Evolutionary conservation across 2,888 invertebrate genomes (phyloP).

Genomic region (Invenusta paracnida): DNA sequence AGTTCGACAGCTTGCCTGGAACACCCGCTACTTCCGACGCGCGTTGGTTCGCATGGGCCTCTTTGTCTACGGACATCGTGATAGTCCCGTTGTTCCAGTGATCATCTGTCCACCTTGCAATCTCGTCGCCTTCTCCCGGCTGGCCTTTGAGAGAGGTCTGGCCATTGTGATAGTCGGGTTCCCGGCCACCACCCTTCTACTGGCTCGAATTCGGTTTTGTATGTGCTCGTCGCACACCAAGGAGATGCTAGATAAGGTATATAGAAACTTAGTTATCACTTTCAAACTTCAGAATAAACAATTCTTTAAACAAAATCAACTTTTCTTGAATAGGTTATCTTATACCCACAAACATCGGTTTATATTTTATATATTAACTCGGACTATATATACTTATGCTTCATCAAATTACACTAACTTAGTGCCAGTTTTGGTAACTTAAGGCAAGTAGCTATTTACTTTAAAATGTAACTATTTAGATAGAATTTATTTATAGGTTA

Average conservation of each 20-base stretch:
- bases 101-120: conserved; percentile 89
- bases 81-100: conserved; percentile 93
- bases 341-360: too few relatives aligned
- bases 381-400: too few relatives aligned
- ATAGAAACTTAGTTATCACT: too few relatives aligned
- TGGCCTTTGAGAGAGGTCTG: conserved; percentile 73
- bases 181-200: conserved; percentile 89
- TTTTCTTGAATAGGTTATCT: too few relatives aligned
- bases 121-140: conserved; percentile 73
- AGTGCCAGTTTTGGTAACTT: too few relatives aligned
- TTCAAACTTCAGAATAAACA: too few relatives aligned
- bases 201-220: conserved; percentile 75
- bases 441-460: too few relatives aligned
- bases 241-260: conserved; percentile 41
- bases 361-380: too few relatives aligned
- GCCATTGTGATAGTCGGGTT: conserved; percentile 94
- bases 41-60: conserved; percentile 80
- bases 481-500: too few relatives aligned
- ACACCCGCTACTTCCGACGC: conserved; percentile 75
- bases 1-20: conserved; percentile 68
- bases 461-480: too few relatives aligned
- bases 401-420: too few relatives aligned
- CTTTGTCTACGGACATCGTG: conserved; percentile 82
- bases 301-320: too few relatives aligned
- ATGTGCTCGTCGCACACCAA: conserved; percentile 80